Evolutionary conservation across 1,140 invertebrate species (phyloP), one percentile per base, ranked within the genome.

Genomic region (Hydropsyche tenuis): DNA sequence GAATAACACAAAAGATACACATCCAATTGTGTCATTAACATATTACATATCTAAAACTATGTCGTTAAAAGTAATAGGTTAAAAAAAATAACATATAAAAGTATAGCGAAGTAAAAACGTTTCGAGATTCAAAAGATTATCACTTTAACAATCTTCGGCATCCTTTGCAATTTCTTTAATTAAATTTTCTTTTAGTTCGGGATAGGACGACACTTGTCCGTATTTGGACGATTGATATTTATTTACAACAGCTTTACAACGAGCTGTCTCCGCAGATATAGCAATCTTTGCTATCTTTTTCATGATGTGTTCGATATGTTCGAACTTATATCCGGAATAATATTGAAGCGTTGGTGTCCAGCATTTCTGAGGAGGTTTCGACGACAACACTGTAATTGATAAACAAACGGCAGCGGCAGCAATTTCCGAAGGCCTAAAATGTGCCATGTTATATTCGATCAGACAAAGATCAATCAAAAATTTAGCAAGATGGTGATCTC

Each of bases 381-480:
- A 80, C 30, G 86, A 85, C 1, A 87, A 78, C 30, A 88, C 76
- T 71, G 87, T 80, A 7, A 88, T 79, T 1, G 87, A 87, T 0
- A 88, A 78, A 65, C 86, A 88, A 5, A 88, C 80, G 0, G 87
- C 85, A 0, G 86, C 82, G 3, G 87, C 87, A 0, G 87, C 86
- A 63, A 88, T 79, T 77, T 88, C 86, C 12, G 96, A 98, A 3
- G 97, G 96, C 66, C 86, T 85, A 79, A 92, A 89, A 80, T 95
- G 91, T 25, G 89, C 89, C 84, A 96, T 88, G 37, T 90, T 87
- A 80, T 97, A 96, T 51, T 97, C 91, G 12, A 96, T 82, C 46
- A 97, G 83, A 72, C 91, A 88, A 27, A 98, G 82, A 82, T 99
- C 97, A 78, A 96, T 88, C 64, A 99, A 90, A 81, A 97, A 99